Percentiles rank a stretch among this genome's conserved stretches.
These are phyloP conservation scores for Hydrotaea cyrtoneurina DNA, from an alignment of 2,888 invertebrate species.

Conservation along the genomic window DNA sequence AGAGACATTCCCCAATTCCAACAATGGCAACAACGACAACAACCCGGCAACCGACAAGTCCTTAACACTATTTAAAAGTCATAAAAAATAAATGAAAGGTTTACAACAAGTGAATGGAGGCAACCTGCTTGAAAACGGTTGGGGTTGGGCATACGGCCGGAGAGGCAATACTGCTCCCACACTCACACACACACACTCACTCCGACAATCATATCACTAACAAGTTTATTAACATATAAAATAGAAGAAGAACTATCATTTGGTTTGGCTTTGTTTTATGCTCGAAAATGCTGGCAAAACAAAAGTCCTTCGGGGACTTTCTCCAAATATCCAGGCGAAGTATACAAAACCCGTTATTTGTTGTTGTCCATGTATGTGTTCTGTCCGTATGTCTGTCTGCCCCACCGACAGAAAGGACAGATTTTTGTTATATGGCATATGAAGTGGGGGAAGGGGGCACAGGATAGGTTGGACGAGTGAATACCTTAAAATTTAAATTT, in stretches of 20 bases:
- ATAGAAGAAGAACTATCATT: conserved; percentile 37
- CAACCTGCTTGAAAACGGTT: not conserved
- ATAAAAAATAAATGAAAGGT: conserved; percentile 37
- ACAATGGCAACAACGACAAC: not conserved
- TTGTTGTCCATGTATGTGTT: not conserved
- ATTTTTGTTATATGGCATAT: not conserved
- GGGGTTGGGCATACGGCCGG: not conserved
- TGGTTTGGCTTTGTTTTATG: conserved; percentile 38
- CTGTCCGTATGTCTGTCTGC: not conserved
- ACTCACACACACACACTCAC: not conserved
- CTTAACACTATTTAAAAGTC: conserved; percentile 51
- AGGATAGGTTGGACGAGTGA: not conserved
- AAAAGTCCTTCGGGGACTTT: conserved; percentile 48
- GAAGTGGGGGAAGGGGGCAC: too few species aligned
- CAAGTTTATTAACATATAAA: conserved; percentile 51
- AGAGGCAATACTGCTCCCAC: not conserved
- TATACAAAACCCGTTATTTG: conserved; percentile 27
- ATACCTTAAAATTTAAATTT: conserved; percentile 69
- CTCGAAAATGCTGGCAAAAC: conserved; percentile 25
- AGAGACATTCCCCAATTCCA: conserved; percentile 17
- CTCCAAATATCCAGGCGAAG: not conserved
- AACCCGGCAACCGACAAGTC: conserved; percentile 26
- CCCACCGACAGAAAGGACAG: conserved; percentile 20
- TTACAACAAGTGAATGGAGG: conserved; percentile 36
- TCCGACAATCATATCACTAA: conserved; percentile 10